Evolutionary conservation across 2,113 vertebrate genomes (phyloP).

Genomic region (Corapipo altera): DNA sequence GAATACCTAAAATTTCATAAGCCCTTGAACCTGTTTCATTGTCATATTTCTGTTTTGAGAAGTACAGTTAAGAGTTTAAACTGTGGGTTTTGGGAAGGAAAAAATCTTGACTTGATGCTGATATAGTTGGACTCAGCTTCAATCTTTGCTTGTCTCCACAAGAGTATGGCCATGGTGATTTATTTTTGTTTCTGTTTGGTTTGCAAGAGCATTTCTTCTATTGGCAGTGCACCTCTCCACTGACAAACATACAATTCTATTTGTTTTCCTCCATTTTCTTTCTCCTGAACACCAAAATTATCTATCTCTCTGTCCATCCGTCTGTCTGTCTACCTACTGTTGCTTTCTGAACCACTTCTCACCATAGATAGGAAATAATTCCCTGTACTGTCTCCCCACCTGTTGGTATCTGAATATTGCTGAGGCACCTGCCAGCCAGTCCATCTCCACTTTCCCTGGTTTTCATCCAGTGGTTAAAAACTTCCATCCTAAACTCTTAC

Average conservation of each 20-base stretch:
- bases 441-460: background rate
- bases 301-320: rapidly evolving
- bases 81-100: background rate
- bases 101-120: background rate
- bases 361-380: background rate
- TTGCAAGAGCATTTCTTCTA: background rate
- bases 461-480: background rate
- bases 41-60: background rate
- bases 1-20: background rate
- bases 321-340: background rate
- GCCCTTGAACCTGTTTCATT: background rate
- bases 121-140: background rate
- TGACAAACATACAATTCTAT: background rate
- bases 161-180: background rate
- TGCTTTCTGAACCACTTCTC: background rate
- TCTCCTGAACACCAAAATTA: background rate
- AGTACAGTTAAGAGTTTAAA: background rate
- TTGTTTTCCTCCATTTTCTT: background rate
- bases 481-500: background rate
- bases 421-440: background rate
- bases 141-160: background rate
- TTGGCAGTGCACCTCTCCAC: background rate
- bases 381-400: background rate
- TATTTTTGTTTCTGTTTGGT: background rate
- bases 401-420: background rate